Percentiles rank a stretch among this genome's conserved stretches.
Conservation (phyloP, 1,140 invertebrate species). For the Periplaneta americana region DNA sequence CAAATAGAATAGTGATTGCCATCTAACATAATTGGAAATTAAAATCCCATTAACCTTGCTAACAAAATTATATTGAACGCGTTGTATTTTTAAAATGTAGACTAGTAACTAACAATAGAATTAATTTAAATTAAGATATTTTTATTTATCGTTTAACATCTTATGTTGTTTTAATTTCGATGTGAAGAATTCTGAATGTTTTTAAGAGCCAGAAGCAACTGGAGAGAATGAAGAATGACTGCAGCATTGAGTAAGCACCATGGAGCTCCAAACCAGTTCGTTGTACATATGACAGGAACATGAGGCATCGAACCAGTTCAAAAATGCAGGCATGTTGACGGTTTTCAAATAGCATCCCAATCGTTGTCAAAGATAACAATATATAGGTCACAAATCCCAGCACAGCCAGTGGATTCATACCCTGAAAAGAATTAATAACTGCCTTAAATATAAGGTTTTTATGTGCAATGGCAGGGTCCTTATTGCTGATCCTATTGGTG, state of each 20-base stretch:
- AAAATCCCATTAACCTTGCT: too few relatives aligned
- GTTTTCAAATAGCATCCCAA: conserved; percentile 64
- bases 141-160: not conserved
- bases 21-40: too few relatives aligned
- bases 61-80: too few relatives aligned
- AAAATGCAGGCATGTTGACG: conserved; percentile 42
- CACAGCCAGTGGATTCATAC: conserved; percentile 48
- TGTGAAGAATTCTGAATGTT: conserved; percentile 3
- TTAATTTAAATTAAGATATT: not conserved
- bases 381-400: conserved; percentile 54
- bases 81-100: too few relatives aligned
- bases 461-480: too few relatives aligned
- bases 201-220: conserved; percentile 14
- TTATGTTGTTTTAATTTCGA: conserved; percentile 5
- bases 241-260: not conserved
- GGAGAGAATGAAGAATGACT: conserved; percentile 12
- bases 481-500: too few relatives aligned
- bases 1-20: too few relatives aligned
- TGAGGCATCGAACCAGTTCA: conserved; percentile 50
- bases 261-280: not conserved
- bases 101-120: not conserved
- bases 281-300: conserved; percentile 29
- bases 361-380: conserved; percentile 55
- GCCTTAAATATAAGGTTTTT: too few relatives aligned
- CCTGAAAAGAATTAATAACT: too few relatives aligned